Evolutionary conservation across 2,888 invertebrate species (phyloP).

Genomic region (Listrodromus nycthemerus): DNA sequence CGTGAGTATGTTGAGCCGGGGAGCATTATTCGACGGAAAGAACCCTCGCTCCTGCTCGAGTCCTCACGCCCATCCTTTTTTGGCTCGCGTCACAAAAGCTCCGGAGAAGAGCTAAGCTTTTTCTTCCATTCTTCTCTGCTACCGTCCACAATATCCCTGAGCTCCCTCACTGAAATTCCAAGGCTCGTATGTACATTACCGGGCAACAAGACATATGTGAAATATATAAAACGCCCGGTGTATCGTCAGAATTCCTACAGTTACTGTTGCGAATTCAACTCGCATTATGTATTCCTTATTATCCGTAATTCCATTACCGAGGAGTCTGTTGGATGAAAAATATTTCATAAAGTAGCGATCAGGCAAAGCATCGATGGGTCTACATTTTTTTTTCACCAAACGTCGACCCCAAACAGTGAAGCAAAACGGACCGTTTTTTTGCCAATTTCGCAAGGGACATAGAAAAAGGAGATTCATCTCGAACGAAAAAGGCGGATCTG

Average conservation of each 20-base stretch:
- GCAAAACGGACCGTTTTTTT: too few species aligned
- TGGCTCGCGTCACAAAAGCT: slow-evolving; percentile 19
- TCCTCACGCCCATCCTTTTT: not conserved
- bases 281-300: not conserved
- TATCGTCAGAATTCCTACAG: not conserved
- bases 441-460: too few species aligned
- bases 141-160: slow-evolving; percentile 6
- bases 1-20: not conserved
- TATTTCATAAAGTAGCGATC: too few species aligned
- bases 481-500: too few species aligned
- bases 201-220: not conserved
- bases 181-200: not conserved
- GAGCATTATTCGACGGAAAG: not conserved
- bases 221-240: not conserved
- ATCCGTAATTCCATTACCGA: not conserved
- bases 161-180: not conserved
- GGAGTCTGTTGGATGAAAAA: not conserved
- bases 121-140: not conserved
- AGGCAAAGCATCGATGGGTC: too few species aligned
- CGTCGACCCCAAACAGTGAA: too few species aligned
- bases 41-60: not conserved
- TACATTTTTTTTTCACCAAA: too few species aligned
- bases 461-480: too few species aligned
- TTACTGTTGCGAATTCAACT: not conserved
- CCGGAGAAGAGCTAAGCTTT: not conserved